Evolutionary conservation across 30 jellyfish, hydroid and myxozoan genomes (phyloP).

Genomic region (Aurelia sp.): DNA sequence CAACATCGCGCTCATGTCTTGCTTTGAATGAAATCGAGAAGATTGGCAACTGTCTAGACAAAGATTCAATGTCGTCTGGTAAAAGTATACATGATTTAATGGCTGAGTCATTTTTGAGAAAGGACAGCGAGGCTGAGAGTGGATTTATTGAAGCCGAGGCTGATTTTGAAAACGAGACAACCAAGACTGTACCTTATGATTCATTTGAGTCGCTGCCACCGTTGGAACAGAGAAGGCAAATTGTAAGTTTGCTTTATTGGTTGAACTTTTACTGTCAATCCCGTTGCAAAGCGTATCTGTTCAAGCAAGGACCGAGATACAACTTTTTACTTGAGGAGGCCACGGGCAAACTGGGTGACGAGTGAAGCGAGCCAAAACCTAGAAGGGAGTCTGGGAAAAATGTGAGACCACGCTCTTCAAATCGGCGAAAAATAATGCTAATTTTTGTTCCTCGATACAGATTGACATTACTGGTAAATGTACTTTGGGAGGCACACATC

Average conservation of each 20-base stretch:
- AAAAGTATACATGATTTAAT: background rate
- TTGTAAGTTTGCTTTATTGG: constrained; percentile 13
- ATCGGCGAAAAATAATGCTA: no score
- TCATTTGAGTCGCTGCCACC: constrained; percentile 52
- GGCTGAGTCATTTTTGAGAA: constrained; percentile 7
- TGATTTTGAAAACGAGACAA: constrained; percentile 8
- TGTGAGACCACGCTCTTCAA: no score
- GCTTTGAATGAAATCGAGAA: constrained; percentile 32
- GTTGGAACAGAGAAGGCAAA: constrained; percentile 64
- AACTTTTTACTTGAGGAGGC: no score
- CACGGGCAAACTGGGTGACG: no score
- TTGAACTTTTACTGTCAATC: no score
- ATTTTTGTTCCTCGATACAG: no score
- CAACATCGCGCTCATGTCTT: constrained; percentile 34
- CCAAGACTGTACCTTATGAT: constrained; percentile 6
- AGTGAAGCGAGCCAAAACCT: no score
- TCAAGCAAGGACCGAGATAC: no score
- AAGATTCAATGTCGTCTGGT: constrained; percentile 18
- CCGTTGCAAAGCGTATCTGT: no score
- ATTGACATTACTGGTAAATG: no score
- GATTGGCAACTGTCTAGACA: background rate
- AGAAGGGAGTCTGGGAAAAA: no score
- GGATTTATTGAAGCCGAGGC: constrained; percentile 50
- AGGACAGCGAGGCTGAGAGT: constrained; percentile 52
- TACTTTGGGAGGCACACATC: no score